A percentile compares a stretch with the other conserved stretches of the same genome.
These are phyloP conservation scores for Venustoraphidia nigricollis DNA, from an alignment of 2,888 invertebrate genomes.

Conservation along the genomic window DNA sequence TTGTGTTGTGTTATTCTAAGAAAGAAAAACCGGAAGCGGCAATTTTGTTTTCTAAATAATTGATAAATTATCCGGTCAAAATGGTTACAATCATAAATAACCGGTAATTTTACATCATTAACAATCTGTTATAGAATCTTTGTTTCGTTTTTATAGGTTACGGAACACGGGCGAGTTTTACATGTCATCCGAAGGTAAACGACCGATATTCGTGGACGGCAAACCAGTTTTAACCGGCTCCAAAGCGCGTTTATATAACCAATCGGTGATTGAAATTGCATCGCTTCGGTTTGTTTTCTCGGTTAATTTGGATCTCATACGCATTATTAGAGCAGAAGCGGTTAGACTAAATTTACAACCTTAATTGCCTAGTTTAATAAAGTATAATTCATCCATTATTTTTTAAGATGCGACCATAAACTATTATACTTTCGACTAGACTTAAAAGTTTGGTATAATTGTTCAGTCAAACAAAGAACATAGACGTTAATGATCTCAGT, in stretches of 20 bases:
- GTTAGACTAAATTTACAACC: constrained; percentile 54
- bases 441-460: no score
- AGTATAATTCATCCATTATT: not conserved
- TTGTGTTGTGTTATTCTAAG: no score
- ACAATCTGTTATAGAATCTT: constrained; percentile 1
- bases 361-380: constrained; percentile 11
- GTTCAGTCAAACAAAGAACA: no score
- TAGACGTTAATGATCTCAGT: no score
- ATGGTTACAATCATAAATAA: no score
- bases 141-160: constrained; percentile 32
- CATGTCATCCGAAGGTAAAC: constrained; percentile 85
- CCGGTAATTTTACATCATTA: no score
- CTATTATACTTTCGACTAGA: no score
- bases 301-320: constrained; percentile 82
- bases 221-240: constrained; percentile 75
- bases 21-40: no score
- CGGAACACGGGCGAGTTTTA: constrained; percentile 91
- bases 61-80: no score
- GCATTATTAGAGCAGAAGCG: constrained; percentile 76
- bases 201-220: constrained; percentile 89
- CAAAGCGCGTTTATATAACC: constrained; percentile 82
- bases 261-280: constrained; percentile 89
- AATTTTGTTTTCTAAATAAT: no score
- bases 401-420: not conserved
- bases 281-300: constrained; percentile 85